Conservation (phyloP, 92 coral and sea anemone species). For the Meandrina meandrites region DNA sequence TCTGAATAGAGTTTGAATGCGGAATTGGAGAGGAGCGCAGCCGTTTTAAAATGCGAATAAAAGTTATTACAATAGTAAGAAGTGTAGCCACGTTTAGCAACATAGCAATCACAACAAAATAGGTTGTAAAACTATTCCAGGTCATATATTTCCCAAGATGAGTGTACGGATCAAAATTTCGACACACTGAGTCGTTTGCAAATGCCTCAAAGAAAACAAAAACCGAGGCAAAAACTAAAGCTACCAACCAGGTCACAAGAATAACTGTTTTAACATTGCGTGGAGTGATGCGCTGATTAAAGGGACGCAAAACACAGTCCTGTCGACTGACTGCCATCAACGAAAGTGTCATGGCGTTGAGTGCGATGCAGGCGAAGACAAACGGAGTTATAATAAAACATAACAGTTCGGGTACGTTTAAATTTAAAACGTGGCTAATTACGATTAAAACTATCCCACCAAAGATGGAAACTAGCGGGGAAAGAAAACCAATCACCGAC, state of each 20-base stretch:
- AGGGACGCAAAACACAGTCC: slow-evolving; percentile 19
- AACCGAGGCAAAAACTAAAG: background rate
- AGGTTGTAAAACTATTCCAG: background rate
- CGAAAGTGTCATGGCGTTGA: slow-evolving; percentile 1
- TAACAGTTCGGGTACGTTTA: background rate
- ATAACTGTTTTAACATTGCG: background rate
- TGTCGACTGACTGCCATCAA: slow-evolving; percentile 23
- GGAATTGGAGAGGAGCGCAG: background rate
- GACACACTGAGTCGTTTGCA: background rate
- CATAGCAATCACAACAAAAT: background rate
- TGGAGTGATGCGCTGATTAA: slow-evolving; percentile 3
- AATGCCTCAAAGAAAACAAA: background rate
- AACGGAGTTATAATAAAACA: background rate
- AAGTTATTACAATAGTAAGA: background rate
- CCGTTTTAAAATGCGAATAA: background rate
- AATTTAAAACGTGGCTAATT: background rate
- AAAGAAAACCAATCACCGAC: slow-evolving; percentile 1
- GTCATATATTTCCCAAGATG: background rate
- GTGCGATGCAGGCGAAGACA: background rate
- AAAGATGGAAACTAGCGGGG: slow-evolving; percentile 6
- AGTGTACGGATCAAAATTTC: background rate
- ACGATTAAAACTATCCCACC: background rate
- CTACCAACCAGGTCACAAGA: background rate
- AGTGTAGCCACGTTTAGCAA: background rate
- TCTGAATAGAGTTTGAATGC: background rate